Evolutionary conservation across 2,113 vertebrate species (phyloP).

Genomic region (Podilymbus podiceps): DNA sequence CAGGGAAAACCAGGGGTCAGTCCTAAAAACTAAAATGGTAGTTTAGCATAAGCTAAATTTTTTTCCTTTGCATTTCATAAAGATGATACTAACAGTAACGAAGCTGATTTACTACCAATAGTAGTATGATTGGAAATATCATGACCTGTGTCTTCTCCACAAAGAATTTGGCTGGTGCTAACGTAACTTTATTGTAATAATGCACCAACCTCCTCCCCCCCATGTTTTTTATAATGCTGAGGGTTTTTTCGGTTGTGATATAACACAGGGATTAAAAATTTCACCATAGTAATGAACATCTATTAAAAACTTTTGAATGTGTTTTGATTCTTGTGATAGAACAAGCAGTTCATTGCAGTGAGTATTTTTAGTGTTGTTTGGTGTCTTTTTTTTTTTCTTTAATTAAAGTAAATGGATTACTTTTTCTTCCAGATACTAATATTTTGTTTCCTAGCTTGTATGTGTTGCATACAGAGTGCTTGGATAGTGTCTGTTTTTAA

Average conservation of each 20-base stretch:
- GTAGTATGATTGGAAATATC: not conserved
- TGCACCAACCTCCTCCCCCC: no score
- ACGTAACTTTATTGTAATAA: not conserved
- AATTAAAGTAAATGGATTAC: not conserved
- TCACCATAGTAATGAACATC: not conserved
- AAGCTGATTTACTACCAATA: not conserved
- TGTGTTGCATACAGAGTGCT: not conserved
- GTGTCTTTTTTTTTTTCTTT: not conserved
- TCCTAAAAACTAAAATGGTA: not conserved
- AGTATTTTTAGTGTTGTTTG: not conserved
- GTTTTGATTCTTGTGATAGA: not conserved
- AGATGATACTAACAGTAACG: not conserved
- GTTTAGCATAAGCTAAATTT: not conserved
- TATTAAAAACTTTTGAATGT: not conserved
- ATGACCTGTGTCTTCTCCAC: not conserved
- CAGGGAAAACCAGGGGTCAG: not conserved
- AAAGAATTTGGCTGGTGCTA: not conserved
- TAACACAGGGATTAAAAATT: not conserved
- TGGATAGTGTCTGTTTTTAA: not conserved
- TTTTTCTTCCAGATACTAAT: not conserved
- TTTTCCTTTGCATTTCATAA: not conserved
- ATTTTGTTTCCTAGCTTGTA: not conserved
- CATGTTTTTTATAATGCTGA: not conserved
- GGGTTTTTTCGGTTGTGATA: not conserved
- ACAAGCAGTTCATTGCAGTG: not conserved